Base-by-base conservation (phyloP, 2,113 vertebrate genomes). In the Paradisaea rubra region DNA sequence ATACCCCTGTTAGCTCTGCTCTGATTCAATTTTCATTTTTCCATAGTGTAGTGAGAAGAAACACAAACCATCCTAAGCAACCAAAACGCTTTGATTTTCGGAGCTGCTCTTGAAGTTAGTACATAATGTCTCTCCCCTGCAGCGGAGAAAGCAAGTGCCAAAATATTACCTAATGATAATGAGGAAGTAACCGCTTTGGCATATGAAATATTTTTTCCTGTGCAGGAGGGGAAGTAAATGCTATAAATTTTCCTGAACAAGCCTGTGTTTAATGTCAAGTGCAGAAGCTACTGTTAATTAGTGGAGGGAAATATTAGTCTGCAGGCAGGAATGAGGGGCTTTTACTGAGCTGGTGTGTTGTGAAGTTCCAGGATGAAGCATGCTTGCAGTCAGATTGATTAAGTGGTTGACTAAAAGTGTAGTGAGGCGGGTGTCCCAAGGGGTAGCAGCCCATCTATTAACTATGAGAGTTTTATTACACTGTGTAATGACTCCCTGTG, bases 141-240 rank as follows among this genome's bases (percentile, higher is more conserved):
- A 80, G 80, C 1, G 11, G 87, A 47, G 89, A 52, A 80, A 69
- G 78, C 86, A 65, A 93, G 68, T 92, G 88, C 95, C 95, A 95
- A 92, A 95, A 83, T 89, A 89, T 94, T 95, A 94, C 82, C 86
- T 93, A 94, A 92, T 93, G 71, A 93, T 92, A 93, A 80, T 22
- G 81, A 94, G 82, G 91, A 96, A 96, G 93, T 91, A 88, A 89
- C 83, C 0, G 33, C 76, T 86, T 91, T 96, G 95, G 91, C 91
- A 17, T 20, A 91, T 79, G 93, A 76, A 95, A 53, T 96, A 91
- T 78, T 94, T 94, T 96, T 94, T 94, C 95, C 92, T 93, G 80
- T 95, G 80, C 61, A 15, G 49, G 74, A 92, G 63, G 31, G 91
- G 91, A 95, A 85, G 88, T 86, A 91, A 95, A 88, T 45, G 83